These are phyloP conservation scores for Ptilorrhoa leucosticta DNA, from an alignment of 2,113 vertebrate genomes.

Conservation along the genomic window DNA sequence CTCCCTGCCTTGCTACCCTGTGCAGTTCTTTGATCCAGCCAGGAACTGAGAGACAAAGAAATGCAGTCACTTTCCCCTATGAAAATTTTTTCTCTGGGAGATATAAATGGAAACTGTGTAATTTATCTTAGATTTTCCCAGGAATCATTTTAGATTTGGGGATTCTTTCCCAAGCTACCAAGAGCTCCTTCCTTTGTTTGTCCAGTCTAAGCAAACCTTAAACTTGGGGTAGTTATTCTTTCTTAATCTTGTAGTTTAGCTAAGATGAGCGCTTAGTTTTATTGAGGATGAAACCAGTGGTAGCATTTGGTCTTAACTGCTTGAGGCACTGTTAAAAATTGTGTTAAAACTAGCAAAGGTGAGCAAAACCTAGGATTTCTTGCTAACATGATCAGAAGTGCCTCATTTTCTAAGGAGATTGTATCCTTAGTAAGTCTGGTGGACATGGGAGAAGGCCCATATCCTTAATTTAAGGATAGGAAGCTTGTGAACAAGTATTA, in stretches of 20 bases:
- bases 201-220: background rate
- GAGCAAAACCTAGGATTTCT: background rate
- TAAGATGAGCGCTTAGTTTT: background rate
- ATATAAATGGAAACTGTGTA: background rate
- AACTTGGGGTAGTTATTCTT: background rate
- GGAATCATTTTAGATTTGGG: background rate
- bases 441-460: background rate
- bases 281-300: background rate
- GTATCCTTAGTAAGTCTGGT: background rate
- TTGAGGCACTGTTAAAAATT: background rate
- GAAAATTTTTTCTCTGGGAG: background rate
- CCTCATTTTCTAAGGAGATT: background rate
- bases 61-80: background rate
- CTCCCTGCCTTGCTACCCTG: accelerated
- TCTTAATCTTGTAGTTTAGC: background rate
- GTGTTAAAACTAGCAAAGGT: background rate
- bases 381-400: background rate
- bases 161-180: background rate
- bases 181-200: background rate
- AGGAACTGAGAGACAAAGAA: background rate
- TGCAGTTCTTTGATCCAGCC: background rate
- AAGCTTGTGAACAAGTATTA: background rate
- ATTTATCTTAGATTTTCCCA: background rate
- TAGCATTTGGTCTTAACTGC: background rate
- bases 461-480: background rate